Percentiles rank a stretch among this genome's conserved stretches.
These are phyloP conservation scores for Dermolepida albohirtum DNA, from an alignment of 2,888 invertebrate genomes.

Conservation along the genomic window DNA sequence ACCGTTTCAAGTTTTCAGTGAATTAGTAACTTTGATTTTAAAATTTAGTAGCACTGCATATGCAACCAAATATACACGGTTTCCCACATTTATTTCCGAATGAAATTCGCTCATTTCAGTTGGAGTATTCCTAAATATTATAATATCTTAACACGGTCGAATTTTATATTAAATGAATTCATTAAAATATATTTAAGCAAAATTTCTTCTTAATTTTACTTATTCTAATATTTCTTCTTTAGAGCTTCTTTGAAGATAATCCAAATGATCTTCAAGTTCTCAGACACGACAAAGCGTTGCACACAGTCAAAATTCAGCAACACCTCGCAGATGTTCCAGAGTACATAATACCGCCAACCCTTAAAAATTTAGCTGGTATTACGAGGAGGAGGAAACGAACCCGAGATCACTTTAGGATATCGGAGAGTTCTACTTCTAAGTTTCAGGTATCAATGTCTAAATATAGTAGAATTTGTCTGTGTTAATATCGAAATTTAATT, in stretches of 20 bases:
- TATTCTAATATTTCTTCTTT: constrained; percentile 55
- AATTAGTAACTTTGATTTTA: too few species aligned
- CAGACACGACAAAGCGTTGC: constrained; percentile 86
- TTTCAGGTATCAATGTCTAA: constrained; percentile 50
- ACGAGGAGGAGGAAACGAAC: constrained; percentile 56
- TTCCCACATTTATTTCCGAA: too few species aligned
- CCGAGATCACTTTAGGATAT: constrained; percentile 52
- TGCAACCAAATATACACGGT: too few species aligned
- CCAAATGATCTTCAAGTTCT: constrained; percentile 87
- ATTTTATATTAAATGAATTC: too few species aligned
- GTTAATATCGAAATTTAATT: constrained; percentile 52
- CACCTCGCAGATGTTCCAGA: constrained; percentile 94
- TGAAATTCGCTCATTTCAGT: too few species aligned
- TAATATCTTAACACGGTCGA: too few species aligned
- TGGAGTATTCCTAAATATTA: too few species aligned
- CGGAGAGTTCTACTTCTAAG: constrained; percentile 53
- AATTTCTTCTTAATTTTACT: too few species aligned
- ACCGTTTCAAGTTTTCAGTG: too few species aligned
- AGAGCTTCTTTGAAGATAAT: constrained; percentile 93
- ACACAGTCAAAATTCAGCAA: constrained; percentile 84
- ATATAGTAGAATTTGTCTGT: not conserved
- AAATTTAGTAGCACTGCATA: too few species aligned
- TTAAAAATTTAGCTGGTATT: constrained; percentile 75
- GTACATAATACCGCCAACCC: constrained; percentile 85
- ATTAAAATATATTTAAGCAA: too few species aligned